A percentile compares a stretch with the other conserved stretches of the same genome.
Evolutionary conservation across 2,888 invertebrate species (phyloP).

Genomic region (Euplexia lucipara): DNA sequence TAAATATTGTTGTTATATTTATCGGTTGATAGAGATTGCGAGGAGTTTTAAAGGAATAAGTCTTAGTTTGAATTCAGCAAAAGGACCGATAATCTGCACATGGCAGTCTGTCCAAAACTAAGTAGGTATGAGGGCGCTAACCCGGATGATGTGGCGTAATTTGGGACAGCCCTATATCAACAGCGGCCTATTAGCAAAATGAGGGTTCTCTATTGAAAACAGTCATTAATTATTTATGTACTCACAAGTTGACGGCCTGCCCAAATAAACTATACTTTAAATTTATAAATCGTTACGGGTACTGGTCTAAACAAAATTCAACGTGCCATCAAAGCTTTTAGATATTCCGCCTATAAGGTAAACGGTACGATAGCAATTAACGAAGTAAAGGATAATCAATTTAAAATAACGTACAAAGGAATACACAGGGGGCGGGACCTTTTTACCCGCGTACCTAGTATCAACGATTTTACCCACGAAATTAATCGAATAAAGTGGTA

Average conservation of each 20-base stretch:
- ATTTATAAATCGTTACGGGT: conserved; percentile 27
- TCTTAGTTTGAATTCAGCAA: background rate
- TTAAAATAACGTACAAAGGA: conserved; percentile 47
- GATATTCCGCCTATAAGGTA: conserved; percentile 1
- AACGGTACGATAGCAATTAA: conserved; percentile 45
- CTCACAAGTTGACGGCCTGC: conserved; percentile 32
- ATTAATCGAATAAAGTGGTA: conserved; percentile 56
- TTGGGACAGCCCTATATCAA: conserved; percentile 39
- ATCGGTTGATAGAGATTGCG: background rate
- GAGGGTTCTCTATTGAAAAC: conserved; percentile 50
- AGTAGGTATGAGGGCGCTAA: background rate
- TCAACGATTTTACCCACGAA: conserved; percentile 49
- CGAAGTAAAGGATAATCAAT: conserved; percentile 45
- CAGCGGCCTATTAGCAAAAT: conserved; percentile 39
- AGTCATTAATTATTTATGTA: conserved; percentile 45
- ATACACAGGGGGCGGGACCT: conserved; percentile 24
- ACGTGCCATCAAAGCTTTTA: background rate
- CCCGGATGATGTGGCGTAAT: conserved; percentile 28
- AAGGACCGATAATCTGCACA: conserved; percentile 4
- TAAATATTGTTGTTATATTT: conserved; percentile 12
- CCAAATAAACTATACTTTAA: conserved; percentile 36
- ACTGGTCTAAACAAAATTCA: background rate
- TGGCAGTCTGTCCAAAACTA: conserved; percentile 4
- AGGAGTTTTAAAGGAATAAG: background rate
- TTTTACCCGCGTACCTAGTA: conserved; percentile 33